Evolutionary conservation across 2,113 vertebrate genomes (phyloP).

Genomic region (Acrocephalus kingi): DNA sequence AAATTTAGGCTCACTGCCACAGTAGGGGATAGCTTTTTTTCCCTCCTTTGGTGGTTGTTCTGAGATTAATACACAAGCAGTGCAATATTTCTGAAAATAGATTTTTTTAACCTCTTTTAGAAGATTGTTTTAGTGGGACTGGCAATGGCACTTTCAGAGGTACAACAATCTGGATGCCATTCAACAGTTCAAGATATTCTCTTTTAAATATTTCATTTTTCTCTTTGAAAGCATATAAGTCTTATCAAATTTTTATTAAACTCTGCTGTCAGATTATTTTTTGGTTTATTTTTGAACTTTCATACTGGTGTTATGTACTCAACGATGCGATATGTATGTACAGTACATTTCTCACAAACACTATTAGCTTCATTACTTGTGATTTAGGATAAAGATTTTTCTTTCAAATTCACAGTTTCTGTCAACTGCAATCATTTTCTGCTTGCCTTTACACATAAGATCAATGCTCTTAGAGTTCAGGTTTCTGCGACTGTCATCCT

Average conservation of each 20-base stretch:
- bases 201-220: conserved; percentile 1
- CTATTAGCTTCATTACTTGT: conserved; percentile 37
- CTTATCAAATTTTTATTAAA: neutral
- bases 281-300: conserved; percentile 21
- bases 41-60: neutral
- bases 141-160: neutral
- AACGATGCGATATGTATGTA: neutral
- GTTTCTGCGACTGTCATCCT: conserved; percentile 19
- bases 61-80: neutral
- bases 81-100: neutral
- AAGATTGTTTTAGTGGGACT: neutral
- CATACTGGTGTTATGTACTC: neutral
- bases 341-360: conserved; percentile 3
- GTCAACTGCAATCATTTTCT: neutral
- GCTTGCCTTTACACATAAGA: conserved; percentile 31
- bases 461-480: conserved; percentile 37
- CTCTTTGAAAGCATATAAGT: neutral
- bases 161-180: neutral
- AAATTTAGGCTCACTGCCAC: neutral
- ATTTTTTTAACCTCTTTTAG: neutral
- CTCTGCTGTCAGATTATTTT: neutral
- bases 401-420: conserved; percentile 42
- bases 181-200: neutral
- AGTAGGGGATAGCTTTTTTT: neutral
- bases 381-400: conserved; percentile 40